Percentiles rank a stretch among this genome's conserved stretches.
phyloP scores from a whole-genome alignment of 2,113 vertebrate species.

The Egretta garzetta region DNA sequence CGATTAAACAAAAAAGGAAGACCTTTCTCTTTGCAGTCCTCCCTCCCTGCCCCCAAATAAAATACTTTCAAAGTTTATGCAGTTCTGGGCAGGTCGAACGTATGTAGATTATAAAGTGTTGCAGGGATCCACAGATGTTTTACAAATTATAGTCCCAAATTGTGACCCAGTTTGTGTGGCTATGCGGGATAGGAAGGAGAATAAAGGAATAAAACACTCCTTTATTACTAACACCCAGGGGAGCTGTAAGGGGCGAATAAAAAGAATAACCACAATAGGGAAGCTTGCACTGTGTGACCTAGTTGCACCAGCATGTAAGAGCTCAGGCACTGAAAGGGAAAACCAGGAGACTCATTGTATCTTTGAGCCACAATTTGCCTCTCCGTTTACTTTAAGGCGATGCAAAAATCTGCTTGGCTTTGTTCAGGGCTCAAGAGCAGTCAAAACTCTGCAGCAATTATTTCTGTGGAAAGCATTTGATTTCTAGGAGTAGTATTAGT shows the following conservation, averaged over 20 bases:
- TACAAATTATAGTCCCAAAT: conserved; percentile 12
- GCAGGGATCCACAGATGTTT: background rate
- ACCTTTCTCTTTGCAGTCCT: background rate
- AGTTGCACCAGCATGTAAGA: conserved; percentile 26
- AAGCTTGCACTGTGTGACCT: conserved; percentile 46
- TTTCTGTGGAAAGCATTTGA: background rate
- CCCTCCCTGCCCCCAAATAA: background rate
- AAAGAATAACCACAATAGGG: conserved; percentile 15
- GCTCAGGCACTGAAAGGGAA: background rate
- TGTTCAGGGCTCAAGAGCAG: background rate
- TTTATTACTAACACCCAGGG: conserved; percentile 32
- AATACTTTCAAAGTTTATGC: background rate
- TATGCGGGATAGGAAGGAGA: background rate
- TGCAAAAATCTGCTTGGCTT: conserved; percentile 17
- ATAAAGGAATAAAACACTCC: conserved; percentile 36
- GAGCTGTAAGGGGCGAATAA: background rate
- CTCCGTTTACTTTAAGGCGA: background rate
- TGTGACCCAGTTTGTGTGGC: conserved; percentile 45
- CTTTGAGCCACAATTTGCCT: conserved; percentile 20
- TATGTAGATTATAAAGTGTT: background rate
- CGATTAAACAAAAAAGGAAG: background rate
- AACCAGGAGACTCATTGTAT: background rate
- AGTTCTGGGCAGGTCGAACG: background rate
- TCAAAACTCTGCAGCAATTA: background rate
- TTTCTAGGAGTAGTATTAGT: background rate